Evolutionary conservation across 2,113 vertebrate genomes (phyloP), one percentile per base, ranked within the genome.

Genomic region (Holacanthus passer): DNA sequence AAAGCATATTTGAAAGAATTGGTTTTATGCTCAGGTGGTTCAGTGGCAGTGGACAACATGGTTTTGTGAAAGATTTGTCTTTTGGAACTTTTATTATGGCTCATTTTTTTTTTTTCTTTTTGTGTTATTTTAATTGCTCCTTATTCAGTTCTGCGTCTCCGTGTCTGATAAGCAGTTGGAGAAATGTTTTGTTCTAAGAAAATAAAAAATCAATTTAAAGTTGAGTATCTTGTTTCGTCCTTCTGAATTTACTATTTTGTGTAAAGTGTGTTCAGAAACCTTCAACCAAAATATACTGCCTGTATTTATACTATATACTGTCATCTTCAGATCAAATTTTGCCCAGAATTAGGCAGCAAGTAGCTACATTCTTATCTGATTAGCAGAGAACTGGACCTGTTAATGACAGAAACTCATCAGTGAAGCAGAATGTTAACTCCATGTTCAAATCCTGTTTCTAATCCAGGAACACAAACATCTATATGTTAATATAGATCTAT

Each of bases 131-230:
- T 90, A 86, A 88, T 83, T 88, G 82, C 80, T 80, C 75, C 75
- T 17, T 73, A 24, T 86, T 90, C n/a, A 77, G 52, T 86, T 89
- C 58, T 85, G 88, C 55, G 22, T 77, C 73, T 81, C 66, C n/a
- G 0, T 78, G 64, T 84, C 69, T 62, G 77, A 72, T 71, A 31
- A 77, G 60, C 79, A 87, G 83, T 62, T 67, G 73, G 79, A 86
- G 70, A 68, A 53, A 59, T 83, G 70, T 88, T 92, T 92, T 90
- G 90, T 90, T 93, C 74, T 89, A 90, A 91, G 81, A 89, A 93
- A 91, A 93, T 86, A 64, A 87, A 87, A 81, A 56, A 76, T 16
- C n/a, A 17, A 45, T 24, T 47, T 62, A 2, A 81, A 79, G 27
- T 45, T 75, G 16, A 37, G 22, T 55, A 27, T 56, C 0, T 6